phyloP scores from a whole-genome alignment of 2,113 vertebrate species.

The Urocolius indicus region DNA sequence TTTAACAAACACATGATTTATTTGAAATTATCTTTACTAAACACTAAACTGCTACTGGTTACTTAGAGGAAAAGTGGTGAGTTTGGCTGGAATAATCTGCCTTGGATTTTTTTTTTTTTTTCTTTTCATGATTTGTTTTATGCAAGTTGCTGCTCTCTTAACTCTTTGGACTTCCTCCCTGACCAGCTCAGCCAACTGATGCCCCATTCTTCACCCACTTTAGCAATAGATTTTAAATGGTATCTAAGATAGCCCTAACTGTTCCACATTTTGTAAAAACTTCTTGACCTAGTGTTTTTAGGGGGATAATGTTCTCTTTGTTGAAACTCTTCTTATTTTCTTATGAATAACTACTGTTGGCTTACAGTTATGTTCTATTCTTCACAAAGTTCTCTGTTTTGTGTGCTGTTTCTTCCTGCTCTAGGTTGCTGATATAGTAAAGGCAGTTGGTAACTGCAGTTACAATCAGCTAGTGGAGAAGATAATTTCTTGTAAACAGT shows the following conservation, averaged over 20 bases:
- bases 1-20: not conserved
- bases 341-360: not conserved
- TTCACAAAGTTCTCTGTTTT: not conserved
- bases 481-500: constrained; percentile 98
- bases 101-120: not conserved
- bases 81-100: not conserved
- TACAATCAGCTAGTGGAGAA: constrained; percentile 99
- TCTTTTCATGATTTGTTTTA: not conserved
- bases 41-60: not conserved
- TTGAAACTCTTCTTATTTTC: not conserved
- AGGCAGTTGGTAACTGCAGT: constrained; percentile 97
- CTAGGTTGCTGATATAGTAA: constrained; percentile 94
- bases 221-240: not conserved
- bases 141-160: not conserved
- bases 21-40: not conserved
- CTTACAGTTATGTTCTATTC: not conserved
- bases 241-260: no score
- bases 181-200: not conserved
- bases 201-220: not conserved
- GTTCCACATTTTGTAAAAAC: no score
- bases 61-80: not conserved
- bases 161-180: not conserved
- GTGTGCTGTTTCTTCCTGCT: constrained; percentile 27
- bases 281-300: not conserved
- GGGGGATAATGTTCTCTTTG: not conserved